A percentile compares a stretch with the other conserved stretches of the same genome.
phyloP scores from a whole-genome alignment of 30 jellyfish, hydroid and myxozoan species.

The Thelohanellus kitauei region DNA sequence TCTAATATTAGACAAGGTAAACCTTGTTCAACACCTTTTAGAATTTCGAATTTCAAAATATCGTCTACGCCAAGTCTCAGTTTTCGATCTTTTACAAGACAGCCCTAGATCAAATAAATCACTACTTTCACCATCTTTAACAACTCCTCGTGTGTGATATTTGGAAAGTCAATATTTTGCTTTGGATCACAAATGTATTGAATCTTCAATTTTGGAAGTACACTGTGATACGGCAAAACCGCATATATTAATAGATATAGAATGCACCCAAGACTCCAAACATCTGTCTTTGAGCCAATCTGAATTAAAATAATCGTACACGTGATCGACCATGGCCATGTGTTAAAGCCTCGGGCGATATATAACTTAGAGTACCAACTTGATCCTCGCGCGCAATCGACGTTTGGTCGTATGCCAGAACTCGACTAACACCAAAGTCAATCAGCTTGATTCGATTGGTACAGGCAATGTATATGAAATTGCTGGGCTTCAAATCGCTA shows the following conservation, averaged over 20 bases:
- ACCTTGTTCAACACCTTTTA: too few relatives aligned
- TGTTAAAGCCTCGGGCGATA: conserved; percentile 59
- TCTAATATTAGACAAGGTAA: too few relatives aligned
- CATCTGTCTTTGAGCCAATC: conserved; percentile 16
- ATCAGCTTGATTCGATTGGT: conserved; percentile 32
- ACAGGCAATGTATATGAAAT: conserved; percentile 37
- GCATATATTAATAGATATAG: conserved; percentile 29
- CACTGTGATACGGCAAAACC: conserved; percentile 41
- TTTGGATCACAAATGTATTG: conserved; percentile 17
- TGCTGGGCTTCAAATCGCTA: conserved; percentile 63
- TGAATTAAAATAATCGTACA: too few relatives aligned
- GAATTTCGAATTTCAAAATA: too few relatives aligned
- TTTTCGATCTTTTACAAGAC: too few relatives aligned
- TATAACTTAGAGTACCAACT: conserved; percentile 61
- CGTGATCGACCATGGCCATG: conserved; percentile 4
- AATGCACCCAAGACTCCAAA: conserved; percentile 90
- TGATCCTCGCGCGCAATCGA: conserved; percentile 35
- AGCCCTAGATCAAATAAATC: too few relatives aligned
- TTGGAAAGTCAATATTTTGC: conserved; percentile 13
- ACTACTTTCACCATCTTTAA: conserved; percentile 39
- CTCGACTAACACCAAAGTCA: conserved; percentile 29
- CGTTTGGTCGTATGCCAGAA: conserved; percentile 12
- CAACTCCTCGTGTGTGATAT: conserved; percentile 10
- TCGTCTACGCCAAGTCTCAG: too few relatives aligned
- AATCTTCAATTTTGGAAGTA: conserved; percentile 7